These are phyloP conservation scores for Callopanchax toddi DNA, from an alignment of 2,113 vertebrate genomes.

Conservation along the genomic window DNA sequence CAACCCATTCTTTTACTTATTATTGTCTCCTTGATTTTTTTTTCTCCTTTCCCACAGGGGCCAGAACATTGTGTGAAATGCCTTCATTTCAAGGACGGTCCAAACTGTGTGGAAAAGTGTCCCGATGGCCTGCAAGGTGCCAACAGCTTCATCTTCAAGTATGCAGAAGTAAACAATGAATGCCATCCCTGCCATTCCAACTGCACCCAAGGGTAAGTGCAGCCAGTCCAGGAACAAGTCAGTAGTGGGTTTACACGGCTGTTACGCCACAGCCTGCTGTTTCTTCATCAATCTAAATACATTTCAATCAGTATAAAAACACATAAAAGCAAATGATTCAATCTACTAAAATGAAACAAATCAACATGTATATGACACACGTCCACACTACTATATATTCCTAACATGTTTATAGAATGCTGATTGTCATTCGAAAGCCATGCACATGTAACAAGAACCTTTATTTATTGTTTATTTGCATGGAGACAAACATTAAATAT, in stretches of 20 bases:
- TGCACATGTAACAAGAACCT: too few species aligned
- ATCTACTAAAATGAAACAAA: too few species aligned
- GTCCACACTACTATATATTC: too few species aligned
- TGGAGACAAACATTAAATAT: too few species aligned
- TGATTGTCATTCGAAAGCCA: too few species aligned
- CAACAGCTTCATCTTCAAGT: slow-evolving; percentile 98
- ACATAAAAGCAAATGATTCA: background rate
- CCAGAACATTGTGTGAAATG: slow-evolving; percentile 97
- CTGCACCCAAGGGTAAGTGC: slow-evolving; percentile 91
- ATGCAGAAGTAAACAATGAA: slow-evolving; percentile 91
- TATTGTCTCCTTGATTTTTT: background rate
- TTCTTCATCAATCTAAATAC: background rate
- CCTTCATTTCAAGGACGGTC: slow-evolving; percentile 96
- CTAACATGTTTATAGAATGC: too few species aligned
- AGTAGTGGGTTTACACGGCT: background rate
- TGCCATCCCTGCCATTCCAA: slow-evolving; percentile 95
- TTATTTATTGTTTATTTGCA: too few species aligned
- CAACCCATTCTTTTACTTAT: background rate
- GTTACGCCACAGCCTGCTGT: background rate
- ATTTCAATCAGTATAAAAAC: background rate
- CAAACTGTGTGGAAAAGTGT: slow-evolving; percentile 98
- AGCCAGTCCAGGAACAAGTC: slow-evolving; percentile 11
- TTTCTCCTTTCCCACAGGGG: slow-evolving; percentile 76
- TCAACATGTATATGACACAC: too few species aligned
- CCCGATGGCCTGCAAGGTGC: slow-evolving; percentile 95